phyloP scores from a whole-genome alignment of 2,888 invertebrate genomes.

The Xylota segnis region DNA sequence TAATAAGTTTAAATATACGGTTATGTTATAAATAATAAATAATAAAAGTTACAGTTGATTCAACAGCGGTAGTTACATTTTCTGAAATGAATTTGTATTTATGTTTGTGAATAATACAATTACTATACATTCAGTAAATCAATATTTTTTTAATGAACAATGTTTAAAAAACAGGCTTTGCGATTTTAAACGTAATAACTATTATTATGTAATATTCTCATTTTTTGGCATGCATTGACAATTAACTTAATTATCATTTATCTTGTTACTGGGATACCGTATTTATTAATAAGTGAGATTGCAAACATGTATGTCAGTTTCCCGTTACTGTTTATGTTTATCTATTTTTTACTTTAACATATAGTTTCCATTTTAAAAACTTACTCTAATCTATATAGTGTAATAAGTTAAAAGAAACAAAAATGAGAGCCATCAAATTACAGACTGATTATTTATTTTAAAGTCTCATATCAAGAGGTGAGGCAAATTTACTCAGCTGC shows the following conservation, averaged over 20 bases:
- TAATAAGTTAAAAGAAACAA: constrained; percentile 6
- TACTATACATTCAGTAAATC: constrained; percentile 28
- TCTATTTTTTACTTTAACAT: constrained; percentile 42
- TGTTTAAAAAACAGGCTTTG: constrained; percentile 29
- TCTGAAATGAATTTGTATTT: constrained; percentile 25
- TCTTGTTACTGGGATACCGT: constrained; percentile 43
- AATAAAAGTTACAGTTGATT: constrained; percentile 38
- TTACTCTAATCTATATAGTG: constrained; percentile 41
- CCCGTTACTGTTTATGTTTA: constrained; percentile 39
- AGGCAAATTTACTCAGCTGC: constrained; percentile 17
- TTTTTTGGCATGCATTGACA: constrained; percentile 50
- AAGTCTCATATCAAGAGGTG: constrained; percentile 30
- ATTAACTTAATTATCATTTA: constrained; percentile 20
- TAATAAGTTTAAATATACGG: constrained; percentile 24
- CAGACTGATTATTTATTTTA: constrained; percentile 17
- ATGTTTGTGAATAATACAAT: constrained; percentile 32
- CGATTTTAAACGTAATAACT: constrained; percentile 35
- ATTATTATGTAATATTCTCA: constrained; percentile 35
- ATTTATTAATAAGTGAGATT: constrained; percentile 49
- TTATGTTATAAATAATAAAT: constrained; percentile 58
- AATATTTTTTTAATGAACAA: constrained; percentile 26
- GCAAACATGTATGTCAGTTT: constrained; percentile 50
- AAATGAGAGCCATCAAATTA: neutral
- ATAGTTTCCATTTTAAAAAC: constrained; percentile 34
- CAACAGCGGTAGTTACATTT: constrained; percentile 22